A percentile compares a stretch with the other conserved stretches of the same genome.
These are phyloP conservation scores for Cistogaster globosa DNA, from an alignment of 2,888 invertebrate genomes.

Conservation along the genomic window DNA sequence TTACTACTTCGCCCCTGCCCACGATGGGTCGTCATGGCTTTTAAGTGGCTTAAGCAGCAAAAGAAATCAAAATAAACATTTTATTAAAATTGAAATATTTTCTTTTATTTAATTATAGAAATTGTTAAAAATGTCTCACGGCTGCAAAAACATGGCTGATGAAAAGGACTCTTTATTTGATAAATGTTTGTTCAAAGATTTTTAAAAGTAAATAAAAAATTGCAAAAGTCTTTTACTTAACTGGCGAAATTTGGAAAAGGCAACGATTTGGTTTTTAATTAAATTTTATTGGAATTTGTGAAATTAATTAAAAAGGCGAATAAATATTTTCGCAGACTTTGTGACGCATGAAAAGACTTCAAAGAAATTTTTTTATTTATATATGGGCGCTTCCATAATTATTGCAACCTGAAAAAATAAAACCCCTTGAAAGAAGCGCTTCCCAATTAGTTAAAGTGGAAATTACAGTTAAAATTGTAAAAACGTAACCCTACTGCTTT, in stretches of 20 bases:
- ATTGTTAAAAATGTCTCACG: neutral
- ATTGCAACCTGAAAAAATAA: no score
- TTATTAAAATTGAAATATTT: slow-evolving; percentile 10
- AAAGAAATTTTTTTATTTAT: no score
- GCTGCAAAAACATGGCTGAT: slow-evolving; percentile 7
- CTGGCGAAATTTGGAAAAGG: neutral
- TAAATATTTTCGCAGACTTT: no score
- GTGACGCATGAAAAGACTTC: no score
- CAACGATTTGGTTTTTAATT: slow-evolving; percentile 6
- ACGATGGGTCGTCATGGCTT: neutral
- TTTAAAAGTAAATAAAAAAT: neutral
- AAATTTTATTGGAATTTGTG: slow-evolving; percentile 17
- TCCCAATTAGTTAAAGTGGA: no score
- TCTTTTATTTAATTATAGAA: slow-evolving; percentile 34
- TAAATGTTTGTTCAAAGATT: slow-evolving; percentile 12
- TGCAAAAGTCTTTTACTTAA: neutral
- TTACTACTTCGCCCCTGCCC: neutral
- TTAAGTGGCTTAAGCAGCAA: neutral
- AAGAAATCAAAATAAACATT: slow-evolving; percentile 26
- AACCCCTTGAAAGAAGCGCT: no score
- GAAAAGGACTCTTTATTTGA: slow-evolving; percentile 22
- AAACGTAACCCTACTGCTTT: no score
- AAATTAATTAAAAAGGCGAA: neutral
- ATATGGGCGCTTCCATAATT: no score
- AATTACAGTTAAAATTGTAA: no score